Evolutionary conservation across 1,140 invertebrate genomes (phyloP), one percentile per base, ranked within the genome.

Genomic region (Drosophila sp.): DNA sequence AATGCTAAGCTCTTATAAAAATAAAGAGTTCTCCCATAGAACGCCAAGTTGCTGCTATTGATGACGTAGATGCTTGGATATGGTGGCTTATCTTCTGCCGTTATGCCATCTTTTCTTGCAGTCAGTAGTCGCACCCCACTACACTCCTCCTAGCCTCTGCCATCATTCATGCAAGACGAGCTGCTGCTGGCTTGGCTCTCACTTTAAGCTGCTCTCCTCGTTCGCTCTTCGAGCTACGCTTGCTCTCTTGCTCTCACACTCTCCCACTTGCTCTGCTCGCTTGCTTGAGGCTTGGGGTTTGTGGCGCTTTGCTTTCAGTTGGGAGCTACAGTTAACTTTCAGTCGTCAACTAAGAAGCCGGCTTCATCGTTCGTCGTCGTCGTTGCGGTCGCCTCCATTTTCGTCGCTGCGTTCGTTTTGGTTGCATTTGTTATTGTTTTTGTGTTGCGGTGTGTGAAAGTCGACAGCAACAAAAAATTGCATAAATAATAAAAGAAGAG

Each of bases 371-470:
- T 82, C 35, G 62, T 23, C 58, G 38, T 7, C 64, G 35, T 11
- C 54, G 63, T 35, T 64, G 30, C 41, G 0, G 55, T 33, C 62
- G 58, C 55, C 47, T 44, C 1, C 6, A 32, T 3, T 40, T 35
- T 30, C 23, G 35, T 32, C 50, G 57, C 40, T 33, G 40, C 23
- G 23, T 30, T 57, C 35, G 66, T 17, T 40, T 27, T 41, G 64
- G 67, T 44, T 68, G 58, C 61, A 57, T 83, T 83, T 86, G 79
- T 86, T 87, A 82, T 89, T 87, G 76, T 86, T 86, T 87, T 75
- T 61, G 67, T 40, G 65, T 60, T 50, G 44, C 44, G 44, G 50
- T 67, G 71, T 74, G 83, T 77, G 83, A 87, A 87, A 87, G 83
- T 89, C 78, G 70, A 66, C 44, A 50, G 25, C 44, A 66, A 67